Evolutionary conservation across 1,140 invertebrate genomes (phyloP), one percentile per base, ranked within the genome.

Genomic region (Drosophila repleta): DNA sequence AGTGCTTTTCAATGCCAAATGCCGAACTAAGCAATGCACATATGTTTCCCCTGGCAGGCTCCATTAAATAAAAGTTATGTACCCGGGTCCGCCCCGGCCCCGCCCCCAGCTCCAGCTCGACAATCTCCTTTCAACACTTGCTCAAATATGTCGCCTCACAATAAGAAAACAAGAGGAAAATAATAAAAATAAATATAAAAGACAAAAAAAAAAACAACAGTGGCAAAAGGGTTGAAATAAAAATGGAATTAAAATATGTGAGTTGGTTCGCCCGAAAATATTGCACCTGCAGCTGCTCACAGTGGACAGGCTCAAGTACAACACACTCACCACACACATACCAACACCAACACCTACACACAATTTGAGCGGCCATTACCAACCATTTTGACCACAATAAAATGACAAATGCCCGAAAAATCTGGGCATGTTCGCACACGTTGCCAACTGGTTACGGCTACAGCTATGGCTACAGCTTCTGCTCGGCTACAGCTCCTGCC

Each of bases 371-470:
- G 62, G 58, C 80, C 80, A 79, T 83, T 83, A 83, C 80, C 80
- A 71, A 83, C 71, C 72, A 76, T 84, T 84, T 84, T 67, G 72
- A 74, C 81, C 81, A 80, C 81, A 85, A 85, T 85, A 85, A 85
- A 85, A 85, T 85, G 81, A 85, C 81, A 85, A 85, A 85, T 85
- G 77, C 76, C 74, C 74, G 63, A 85, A 85, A 85, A 85, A 85
- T 85, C 81, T 80, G 72, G 57, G 51, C 80, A 84, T 84, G 81
- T 85, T 74, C 72, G 68, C 74, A 77, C 73, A 76, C 76, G 58
- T 66, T 68, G 17, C 57, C 24, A 55, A 45, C 26, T 48, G 52
- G 37, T 49, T 55, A 43, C 37, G 37, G 53, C n/a, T 13, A 41
- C 37, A 56, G 20, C 10, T 37, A 17, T 26, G 26, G 46, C 48